Percentiles rank a stretch among this genome's conserved stretches.
phyloP scores from a whole-genome alignment of 2,797 vertebrate genomes.

The Argyrosomus regius region DNA sequence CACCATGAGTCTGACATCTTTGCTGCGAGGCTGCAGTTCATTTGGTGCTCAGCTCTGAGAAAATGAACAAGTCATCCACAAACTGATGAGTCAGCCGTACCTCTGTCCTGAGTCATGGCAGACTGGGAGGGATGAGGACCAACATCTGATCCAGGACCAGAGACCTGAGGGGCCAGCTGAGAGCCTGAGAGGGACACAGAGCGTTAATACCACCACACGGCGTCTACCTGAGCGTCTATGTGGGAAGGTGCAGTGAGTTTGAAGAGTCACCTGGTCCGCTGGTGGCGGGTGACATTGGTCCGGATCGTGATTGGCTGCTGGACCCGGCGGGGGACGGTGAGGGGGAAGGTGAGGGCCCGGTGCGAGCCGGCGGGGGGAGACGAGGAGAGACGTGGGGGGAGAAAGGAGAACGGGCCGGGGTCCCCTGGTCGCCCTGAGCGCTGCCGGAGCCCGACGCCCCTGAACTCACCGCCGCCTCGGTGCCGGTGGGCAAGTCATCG shows the following conservation, averaged over 20 bases:
- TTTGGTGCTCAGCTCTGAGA: neutral
- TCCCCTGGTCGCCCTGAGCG: constrained; percentile 93
- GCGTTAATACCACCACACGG: neutral
- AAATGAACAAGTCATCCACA: neutral
- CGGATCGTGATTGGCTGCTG: constrained; percentile 91
- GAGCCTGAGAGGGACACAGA: constrained; percentile 81
- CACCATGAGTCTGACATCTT: too few species aligned
- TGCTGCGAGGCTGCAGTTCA: too few species aligned
- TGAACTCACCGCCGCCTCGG: constrained; percentile 92
- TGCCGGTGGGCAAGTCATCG: constrained; percentile 94
- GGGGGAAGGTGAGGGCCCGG: constrained; percentile 91
- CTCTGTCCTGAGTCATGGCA: constrained; percentile 94
- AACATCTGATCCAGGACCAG: constrained; percentile 90
- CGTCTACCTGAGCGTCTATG: neutral
- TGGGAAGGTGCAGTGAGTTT: too few species aligned
- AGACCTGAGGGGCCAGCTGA: constrained; percentile 91
- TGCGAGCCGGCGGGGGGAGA: constrained; percentile 87
- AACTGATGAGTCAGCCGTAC: constrained; percentile 77
- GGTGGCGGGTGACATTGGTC: constrained; percentile 92
- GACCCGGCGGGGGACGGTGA: constrained; percentile 93
- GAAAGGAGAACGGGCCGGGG: constrained; percentile 93
- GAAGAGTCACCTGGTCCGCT: constrained; percentile 86
- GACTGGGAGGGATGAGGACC: constrained; percentile 92
- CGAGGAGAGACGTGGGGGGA: constrained; percentile 94
- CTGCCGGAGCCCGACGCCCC: constrained; percentile 92